phyloP scores from a whole-genome alignment of 2,113 vertebrate genomes.

The Beaufortia kweichowensis region DNA sequence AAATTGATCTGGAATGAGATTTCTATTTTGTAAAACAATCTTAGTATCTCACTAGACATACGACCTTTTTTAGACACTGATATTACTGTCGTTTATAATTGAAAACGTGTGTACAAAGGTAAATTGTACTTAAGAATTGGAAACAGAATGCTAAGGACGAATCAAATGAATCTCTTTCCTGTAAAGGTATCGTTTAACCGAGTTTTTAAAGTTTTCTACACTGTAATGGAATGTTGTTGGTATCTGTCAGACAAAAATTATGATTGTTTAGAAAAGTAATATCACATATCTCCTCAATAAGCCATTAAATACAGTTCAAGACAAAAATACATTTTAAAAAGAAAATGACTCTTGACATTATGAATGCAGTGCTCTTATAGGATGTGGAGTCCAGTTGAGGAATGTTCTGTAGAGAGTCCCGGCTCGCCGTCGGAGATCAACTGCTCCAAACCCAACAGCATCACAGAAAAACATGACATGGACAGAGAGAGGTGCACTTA shows the following conservation, averaged over 20 bases:
- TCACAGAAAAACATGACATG: constrained; percentile 1
- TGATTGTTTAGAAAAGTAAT: not conserved
- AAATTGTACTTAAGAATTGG: no score
- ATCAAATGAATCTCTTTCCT: no score
- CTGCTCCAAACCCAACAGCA: constrained; percentile 1
- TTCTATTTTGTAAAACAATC: not conserved
- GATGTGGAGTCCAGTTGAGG: constrained; percentile 28
- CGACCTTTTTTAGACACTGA: not conserved
- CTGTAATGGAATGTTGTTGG: no score
- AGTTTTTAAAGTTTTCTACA: no score
- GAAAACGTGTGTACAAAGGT: no score
- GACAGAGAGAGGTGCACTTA: constrained; percentile 22
- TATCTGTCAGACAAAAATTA: no score
- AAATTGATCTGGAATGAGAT: not conserved
- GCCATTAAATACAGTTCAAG: not conserved
- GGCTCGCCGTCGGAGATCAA: not conserved
- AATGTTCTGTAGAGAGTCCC: constrained; percentile 10
- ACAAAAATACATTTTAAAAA: no score
- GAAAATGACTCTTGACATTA: not conserved
- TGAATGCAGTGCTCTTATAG: constrained; percentile 20
- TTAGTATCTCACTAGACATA: not conserved
- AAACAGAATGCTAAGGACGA: no score
- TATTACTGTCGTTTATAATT: not conserved
- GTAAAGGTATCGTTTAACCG: no score
- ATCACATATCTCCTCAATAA: not conserved